Percentiles rank a stretch among this genome's conserved stretches.
Evolutionary conservation across 2,888 invertebrate genomes (phyloP).

Genomic region (Heliconius cydno): DNA sequence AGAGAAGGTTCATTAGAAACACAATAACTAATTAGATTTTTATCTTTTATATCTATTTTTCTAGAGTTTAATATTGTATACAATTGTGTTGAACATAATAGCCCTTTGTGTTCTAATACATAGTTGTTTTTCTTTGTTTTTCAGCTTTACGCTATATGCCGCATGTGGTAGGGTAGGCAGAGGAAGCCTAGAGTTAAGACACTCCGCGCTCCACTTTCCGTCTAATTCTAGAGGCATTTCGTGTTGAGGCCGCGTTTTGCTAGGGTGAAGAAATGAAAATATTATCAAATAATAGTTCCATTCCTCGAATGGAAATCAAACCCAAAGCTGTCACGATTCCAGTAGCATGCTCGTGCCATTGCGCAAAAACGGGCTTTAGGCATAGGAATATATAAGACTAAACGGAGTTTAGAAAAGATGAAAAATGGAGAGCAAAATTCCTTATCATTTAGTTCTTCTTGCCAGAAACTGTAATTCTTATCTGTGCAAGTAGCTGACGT

Average conservation of each 20-base stretch:
- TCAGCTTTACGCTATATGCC: not conserved
- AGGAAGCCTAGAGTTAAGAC: not conserved
- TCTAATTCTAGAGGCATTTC: not conserved
- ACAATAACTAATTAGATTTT: slow-evolving; percentile 1
- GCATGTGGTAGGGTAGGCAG: not conserved
- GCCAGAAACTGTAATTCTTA: no score
- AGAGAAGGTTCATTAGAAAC: slow-evolving; percentile 9
- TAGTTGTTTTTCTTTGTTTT: not conserved
- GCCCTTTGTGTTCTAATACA: not conserved
- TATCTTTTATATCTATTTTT: not conserved
- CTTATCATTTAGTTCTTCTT: no score
- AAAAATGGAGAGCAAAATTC: no score
- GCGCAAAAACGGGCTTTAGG: no score
- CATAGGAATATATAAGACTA: no score
- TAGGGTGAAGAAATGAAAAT: no score
- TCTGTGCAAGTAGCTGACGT: no score
- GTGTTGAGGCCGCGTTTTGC: not conserved
- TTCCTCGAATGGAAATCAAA: no score
- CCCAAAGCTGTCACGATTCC: no score
- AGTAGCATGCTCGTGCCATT: no score
- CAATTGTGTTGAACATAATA: not conserved
- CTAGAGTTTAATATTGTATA: not conserved
- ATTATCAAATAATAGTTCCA: no score
- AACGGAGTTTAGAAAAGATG: no score
- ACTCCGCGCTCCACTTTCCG: not conserved